These are phyloP conservation scores for Heliconius erato DNA, from an alignment of 2,888 invertebrate genomes.

Conservation along the genomic window DNA sequence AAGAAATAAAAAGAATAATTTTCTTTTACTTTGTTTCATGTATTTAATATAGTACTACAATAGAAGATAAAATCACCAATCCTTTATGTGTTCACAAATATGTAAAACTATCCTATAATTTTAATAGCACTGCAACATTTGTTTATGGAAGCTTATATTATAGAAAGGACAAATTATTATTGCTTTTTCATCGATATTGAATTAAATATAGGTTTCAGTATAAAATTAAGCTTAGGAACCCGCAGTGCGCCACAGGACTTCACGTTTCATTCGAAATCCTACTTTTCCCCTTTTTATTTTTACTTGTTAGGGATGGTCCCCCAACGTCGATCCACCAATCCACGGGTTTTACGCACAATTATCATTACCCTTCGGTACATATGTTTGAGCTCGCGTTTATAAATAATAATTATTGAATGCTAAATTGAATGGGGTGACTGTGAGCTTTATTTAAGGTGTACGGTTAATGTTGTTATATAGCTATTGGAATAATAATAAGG, in stretches of 20 bases:
- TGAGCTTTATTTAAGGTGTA: constrained; percentile 39
- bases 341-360: constrained; percentile 55
- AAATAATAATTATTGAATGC: constrained; percentile 80
- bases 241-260: constrained; percentile 70
- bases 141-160: constrained; percentile 29
- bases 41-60: not conserved
- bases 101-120: constrained; percentile 17
- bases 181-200: constrained; percentile 35
- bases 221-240: constrained; percentile 69
- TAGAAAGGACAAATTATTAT: constrained; percentile 38
- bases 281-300: constrained; percentile 46
- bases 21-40: not conserved
- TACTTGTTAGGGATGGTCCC: constrained; percentile 70
- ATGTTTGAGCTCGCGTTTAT: constrained; percentile 79
- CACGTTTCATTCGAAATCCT: constrained; percentile 47
- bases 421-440: constrained; percentile 72
- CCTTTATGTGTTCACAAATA: constrained; percentile 9
- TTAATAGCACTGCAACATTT: constrained; percentile 17
- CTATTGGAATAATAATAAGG: not conserved
- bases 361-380: constrained; percentile 76
- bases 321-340: constrained; percentile 72
- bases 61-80: not conserved
- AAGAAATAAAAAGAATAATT: not conserved
- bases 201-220: constrained; percentile 64
- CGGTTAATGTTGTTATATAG: constrained; percentile 5